Conservation (phyloP, 1,140 invertebrate genomes). For the Tetragnatha versicolor region DNA sequence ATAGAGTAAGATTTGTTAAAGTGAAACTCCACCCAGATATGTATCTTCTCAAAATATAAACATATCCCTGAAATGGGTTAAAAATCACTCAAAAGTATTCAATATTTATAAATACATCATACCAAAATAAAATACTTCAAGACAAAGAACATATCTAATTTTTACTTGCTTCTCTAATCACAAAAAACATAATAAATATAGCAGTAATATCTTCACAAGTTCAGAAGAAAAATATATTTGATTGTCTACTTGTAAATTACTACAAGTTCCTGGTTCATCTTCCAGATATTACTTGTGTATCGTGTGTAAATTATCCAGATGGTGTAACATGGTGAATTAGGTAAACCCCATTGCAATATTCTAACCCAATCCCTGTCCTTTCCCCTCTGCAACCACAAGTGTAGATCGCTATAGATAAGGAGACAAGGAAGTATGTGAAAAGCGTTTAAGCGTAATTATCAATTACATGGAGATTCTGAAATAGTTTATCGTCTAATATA, state of each 20-base stretch:
- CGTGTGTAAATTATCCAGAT: background rate
- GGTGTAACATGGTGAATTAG: background rate
- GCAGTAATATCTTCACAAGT: no score
- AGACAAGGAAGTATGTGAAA: constrained; percentile 25
- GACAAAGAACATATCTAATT: no score
- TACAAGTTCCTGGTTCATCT: background rate
- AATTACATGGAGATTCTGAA: constrained; percentile 33
- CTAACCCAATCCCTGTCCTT: background rate
- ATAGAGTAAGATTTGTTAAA: no score
- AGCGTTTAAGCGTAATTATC: constrained; percentile 39
- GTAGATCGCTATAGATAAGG: constrained; percentile 8
- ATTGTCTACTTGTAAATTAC: background rate
- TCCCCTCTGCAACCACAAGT: background rate
- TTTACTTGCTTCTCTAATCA: no score
- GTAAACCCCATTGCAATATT: constrained; percentile 21
- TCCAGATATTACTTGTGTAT: background rate
- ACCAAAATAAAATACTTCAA: no score
- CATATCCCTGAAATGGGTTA: no score
- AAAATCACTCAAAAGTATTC: no score
- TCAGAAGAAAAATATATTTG: background rate
- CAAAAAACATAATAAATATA: no score
- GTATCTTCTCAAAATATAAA: no score
- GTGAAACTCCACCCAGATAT: no score
- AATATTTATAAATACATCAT: no score
- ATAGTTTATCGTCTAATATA: constrained; percentile 34